Percentiles rank a stretch among this genome's conserved stretches.
Evolutionary conservation across 1,140 invertebrate genomes (phyloP).

Genomic region (Stegodyphus mimosarum): DNA sequence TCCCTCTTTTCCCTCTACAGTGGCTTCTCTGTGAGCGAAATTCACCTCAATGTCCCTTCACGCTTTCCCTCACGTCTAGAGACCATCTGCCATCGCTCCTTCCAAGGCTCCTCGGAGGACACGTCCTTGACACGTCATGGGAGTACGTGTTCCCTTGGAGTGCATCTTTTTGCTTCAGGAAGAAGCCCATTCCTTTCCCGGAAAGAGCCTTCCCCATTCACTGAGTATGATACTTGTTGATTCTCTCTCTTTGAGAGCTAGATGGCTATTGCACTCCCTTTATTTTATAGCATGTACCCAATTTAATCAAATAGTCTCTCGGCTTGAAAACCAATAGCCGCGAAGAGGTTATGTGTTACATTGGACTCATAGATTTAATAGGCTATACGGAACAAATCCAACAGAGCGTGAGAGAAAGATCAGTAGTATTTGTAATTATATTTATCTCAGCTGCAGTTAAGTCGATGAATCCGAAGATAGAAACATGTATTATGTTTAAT

Average conservation of each 20-base stretch:
- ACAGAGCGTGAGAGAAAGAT: too few relatives aligned
- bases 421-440: too few relatives aligned
- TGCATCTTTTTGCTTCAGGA: constrained; percentile 40
- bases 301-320: not conserved
- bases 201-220: not conserved
- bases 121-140: constrained; percentile 17
- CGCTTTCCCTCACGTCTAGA: not conserved
- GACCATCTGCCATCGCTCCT: constrained; percentile 9
- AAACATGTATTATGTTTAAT: too few relatives aligned
- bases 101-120: constrained; percentile 39
- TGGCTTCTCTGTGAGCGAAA: constrained; percentile 39
- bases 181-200: not conserved
- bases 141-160: constrained; percentile 40
- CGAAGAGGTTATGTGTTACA: too few relatives aligned
- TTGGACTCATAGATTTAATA: too few relatives aligned
- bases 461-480: too few relatives aligned
- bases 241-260: too few relatives aligned
- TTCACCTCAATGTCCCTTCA: constrained; percentile 41
- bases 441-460: too few relatives aligned
- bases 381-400: too few relatives aligned
- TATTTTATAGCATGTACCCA: not conserved
- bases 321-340: too few relatives aligned
- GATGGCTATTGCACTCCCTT: too few relatives aligned
- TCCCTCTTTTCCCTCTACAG: constrained; percentile 2
- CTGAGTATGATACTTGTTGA: not conserved